A percentile compares a stretch with the other conserved stretches of the same genome.
phyloP scores from a whole-genome alignment of 1,140 invertebrate species.

The Capitella teleta region DNA sequence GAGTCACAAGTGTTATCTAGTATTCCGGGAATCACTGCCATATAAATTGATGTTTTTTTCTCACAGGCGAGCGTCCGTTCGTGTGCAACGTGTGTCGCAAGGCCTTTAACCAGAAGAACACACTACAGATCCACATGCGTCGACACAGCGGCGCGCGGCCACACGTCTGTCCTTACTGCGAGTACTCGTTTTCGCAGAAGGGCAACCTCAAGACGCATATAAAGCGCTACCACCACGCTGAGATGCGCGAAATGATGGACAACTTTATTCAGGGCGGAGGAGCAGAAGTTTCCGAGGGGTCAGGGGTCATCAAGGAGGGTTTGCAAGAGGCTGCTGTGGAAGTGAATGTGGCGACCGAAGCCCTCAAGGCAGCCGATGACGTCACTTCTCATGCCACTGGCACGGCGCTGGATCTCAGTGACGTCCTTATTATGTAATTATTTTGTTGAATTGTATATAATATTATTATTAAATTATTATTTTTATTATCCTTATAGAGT shows the following conservation, averaged over 20 bases:
- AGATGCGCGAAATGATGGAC: conserved; percentile 1
- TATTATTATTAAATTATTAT: background rate
- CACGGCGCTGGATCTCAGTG: no score
- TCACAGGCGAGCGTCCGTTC: conserved; percentile 82
- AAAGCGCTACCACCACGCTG: conserved; percentile 44
- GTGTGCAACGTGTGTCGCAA: conserved; percentile 77
- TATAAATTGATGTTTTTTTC: conserved; percentile 31
- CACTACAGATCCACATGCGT: conserved; percentile 79
- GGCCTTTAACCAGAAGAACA: conserved; percentile 87
- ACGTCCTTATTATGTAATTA: no score
- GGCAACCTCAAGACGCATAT: conserved; percentile 53
- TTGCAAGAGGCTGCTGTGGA: no score
- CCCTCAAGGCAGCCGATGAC: no score
- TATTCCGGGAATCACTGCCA: no score
- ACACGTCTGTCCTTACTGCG: conserved; percentile 69
- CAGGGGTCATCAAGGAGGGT: no score
- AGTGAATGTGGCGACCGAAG: no score
- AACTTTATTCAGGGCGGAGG: no score
- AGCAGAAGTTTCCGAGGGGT: no score
- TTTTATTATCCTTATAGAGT: background rate
- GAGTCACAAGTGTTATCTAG: no score
- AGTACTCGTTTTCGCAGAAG: conserved; percentile 60
- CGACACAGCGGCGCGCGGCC: conserved; percentile 65
- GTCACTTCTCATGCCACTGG: no score
- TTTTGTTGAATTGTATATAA: background rate